Evolutionary conservation across 2,797 vertebrate species (phyloP).

Genomic region (Fistularia tabacaria): DNA sequence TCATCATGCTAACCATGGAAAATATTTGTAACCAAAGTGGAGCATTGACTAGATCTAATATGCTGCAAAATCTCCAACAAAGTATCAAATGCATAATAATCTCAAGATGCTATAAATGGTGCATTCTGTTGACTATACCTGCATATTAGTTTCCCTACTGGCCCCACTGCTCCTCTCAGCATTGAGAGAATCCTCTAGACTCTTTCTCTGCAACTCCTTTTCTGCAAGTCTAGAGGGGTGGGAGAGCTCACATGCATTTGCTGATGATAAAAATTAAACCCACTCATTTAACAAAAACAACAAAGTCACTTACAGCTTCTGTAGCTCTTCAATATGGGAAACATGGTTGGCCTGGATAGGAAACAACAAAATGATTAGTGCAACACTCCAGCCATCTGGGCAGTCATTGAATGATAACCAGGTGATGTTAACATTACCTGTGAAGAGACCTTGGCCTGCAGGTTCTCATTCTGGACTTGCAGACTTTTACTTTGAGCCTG

Average conservation of each 20-base stretch:
- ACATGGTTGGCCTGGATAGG: constrained; percentile 81
- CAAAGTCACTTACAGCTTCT: constrained; percentile 84
- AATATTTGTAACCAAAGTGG: too few species aligned
- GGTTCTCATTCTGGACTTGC: constrained; percentile 82
- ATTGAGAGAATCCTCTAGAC: constrained; percentile 91
- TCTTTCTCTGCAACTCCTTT: constrained; percentile 92
- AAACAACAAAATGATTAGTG: constrained; percentile 43
- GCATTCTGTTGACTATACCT: constrained; percentile 72
- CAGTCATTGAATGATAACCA: neutral
- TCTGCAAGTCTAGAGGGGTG: constrained; percentile 82
- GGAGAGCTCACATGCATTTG: neutral
- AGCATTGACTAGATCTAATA: too few species aligned
- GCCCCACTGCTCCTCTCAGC: constrained; percentile 85
- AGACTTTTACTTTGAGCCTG: constrained; percentile 85
- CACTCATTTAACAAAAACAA: neutral
- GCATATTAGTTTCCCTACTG: constrained; percentile 90
- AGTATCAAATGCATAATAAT: neutral
- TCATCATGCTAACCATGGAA: too few species aligned
- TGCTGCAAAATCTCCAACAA: neutral
- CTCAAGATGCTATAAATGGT: neutral
- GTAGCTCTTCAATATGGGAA: constrained; percentile 92
- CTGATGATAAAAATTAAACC: neutral
- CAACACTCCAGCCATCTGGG: neutral
- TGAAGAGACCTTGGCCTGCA: constrained; percentile 87
- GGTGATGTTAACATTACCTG: constrained; percentile 77